Base-by-base conservation (phyloP, 1,140 invertebrate genomes). In the Hylyphantes graminicola region DNA sequence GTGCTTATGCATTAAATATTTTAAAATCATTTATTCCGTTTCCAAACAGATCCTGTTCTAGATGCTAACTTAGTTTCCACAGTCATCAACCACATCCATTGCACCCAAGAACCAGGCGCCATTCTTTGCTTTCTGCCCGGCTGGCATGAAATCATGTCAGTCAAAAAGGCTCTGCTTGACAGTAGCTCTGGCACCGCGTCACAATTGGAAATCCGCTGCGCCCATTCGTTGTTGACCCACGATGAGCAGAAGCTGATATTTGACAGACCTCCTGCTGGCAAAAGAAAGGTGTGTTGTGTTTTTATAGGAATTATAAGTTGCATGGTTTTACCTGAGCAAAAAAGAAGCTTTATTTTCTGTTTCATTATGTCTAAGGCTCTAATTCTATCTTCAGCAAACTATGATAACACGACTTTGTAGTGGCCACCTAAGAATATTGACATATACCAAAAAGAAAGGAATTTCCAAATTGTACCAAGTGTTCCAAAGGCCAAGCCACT, bases 161-260 rank as follows among this genome's bases (percentile, higher is more conserved):
- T 87, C 48, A 85, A 85, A 76, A 86, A 87, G 50, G 65, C 86
- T 17, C 88, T 86, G 13, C 21, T 80, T 19, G 73, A 85, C 48
- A 81, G 82, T 82, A 55, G 87, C 10, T 86, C 87, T 70, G 88
- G 90, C 19, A n/a, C n/a, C n/a, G 88, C 82, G 57, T 89, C 90
- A 53, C 92, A 86, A 90, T 87, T 90, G 54, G 86, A 54, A 88
- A 94, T 61, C 86, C 93, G 64, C 92, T 92, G 0, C 88, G 57
- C 95, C 15, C 94, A 96, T 89, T 95, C 94, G 0, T 92, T 92
- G 63, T 89, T 95, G 63, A 92, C 94, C 1, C 89, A 89, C 78
- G 88, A 92, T n/a, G 93, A 95, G 87, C 96, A 97, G 87, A 90
- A 91, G n/a, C 90, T 90, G 64, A 93, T 94, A 35, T 96, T 96